Percentiles rank a stretch among this genome's conserved stretches.
phyloP scores from a whole-genome alignment of 2,888 invertebrate genomes.

The Ectemnius continuus region DNA sequence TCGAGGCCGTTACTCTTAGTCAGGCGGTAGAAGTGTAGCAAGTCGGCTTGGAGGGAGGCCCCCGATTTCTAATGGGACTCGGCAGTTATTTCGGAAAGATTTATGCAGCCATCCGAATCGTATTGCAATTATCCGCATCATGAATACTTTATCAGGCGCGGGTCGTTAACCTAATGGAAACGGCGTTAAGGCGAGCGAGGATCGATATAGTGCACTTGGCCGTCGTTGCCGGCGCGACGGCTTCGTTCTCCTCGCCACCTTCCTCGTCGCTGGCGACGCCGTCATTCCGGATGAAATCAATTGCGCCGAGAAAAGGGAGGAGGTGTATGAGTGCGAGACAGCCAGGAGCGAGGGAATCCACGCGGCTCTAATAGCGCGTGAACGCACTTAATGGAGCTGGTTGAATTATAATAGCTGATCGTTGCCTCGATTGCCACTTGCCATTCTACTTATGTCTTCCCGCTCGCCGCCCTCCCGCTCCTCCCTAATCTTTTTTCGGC shows the following conservation, averaged over 20 bases:
- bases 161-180: slow-evolving; percentile 66
- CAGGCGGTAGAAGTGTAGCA: too few species aligned
- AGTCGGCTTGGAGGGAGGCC: slow-evolving; percentile 4
- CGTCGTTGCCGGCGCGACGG: slow-evolving; percentile 7
- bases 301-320: slow-evolving; percentile 46
- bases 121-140: slow-evolving; percentile 56
- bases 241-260: slow-evolving; percentile 23
- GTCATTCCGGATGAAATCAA: slow-evolving; percentile 45
- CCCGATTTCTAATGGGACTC: slow-evolving; percentile 27
- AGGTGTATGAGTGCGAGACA: slow-evolving; percentile 1
- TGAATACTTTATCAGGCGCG: slow-evolving; percentile 61
- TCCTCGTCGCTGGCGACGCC: slow-evolving; percentile 12
- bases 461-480: slow-evolving; percentile 17
- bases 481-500: slow-evolving; percentile 46
- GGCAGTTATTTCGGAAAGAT: slow-evolving; percentile 30
- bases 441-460: slow-evolving; percentile 38
- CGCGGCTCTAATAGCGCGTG: slow-evolving; percentile 57
- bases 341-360: slow-evolving; percentile 39
- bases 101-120: slow-evolving; percentile 46
- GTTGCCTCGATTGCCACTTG: slow-evolving; percentile 50
- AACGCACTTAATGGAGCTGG: slow-evolving; percentile 62
- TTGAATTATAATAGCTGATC: slow-evolving; percentile 64
- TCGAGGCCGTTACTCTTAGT: too few species aligned
- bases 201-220: slow-evolving; percentile 59
- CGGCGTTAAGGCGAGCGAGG: slow-evolving; percentile 52